Conservation (phyloP, 1,140 invertebrate genomes). For the Cephus cinctus region DNA sequence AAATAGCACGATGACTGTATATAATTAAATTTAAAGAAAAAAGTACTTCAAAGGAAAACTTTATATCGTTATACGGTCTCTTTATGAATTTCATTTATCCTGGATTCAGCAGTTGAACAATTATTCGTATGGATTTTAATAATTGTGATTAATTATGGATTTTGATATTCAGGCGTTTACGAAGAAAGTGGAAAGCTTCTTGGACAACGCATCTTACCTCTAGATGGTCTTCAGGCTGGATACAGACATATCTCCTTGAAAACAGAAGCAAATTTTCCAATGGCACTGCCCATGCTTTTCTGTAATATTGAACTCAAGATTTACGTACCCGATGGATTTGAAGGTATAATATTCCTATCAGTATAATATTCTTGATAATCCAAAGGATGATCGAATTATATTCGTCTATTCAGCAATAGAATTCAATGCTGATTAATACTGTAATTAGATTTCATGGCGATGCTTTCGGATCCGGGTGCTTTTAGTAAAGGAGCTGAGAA, state of each 20-base stretch:
- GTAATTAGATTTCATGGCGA: slow-evolving; percentile 90
- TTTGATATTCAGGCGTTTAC: slow-evolving; percentile 71
- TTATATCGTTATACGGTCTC: no score
- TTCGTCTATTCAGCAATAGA: not conserved
- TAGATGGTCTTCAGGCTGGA: slow-evolving; percentile 96
- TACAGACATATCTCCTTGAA: slow-evolving; percentile 97
- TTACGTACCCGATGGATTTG: slow-evolving; percentile 98
- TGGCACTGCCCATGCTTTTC: slow-evolving; percentile 98
- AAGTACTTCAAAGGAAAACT: no score
- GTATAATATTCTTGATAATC: not conserved
- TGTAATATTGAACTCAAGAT: slow-evolving; percentile 99
- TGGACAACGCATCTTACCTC: slow-evolving; percentile 94
- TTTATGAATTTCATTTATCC: no score
- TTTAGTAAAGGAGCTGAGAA: slow-evolving; percentile 81
- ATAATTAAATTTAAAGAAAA: no score
- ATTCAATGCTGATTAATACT: slow-evolving; percentile 2
- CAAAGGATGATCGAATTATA: not conserved
- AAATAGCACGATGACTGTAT: no score
- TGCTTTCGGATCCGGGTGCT: slow-evolving; percentile 92
- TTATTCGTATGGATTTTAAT: no score
- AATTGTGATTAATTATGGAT: not conserved
- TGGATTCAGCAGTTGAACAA: no score
- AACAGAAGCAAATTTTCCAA: slow-evolving; percentile 98
- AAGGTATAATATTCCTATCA: slow-evolving; percentile 77
- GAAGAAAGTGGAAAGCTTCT: slow-evolving; percentile 97